phyloP scores from a whole-genome alignment of 2,797 vertebrate species.

The Cuculus canorus region DNA sequence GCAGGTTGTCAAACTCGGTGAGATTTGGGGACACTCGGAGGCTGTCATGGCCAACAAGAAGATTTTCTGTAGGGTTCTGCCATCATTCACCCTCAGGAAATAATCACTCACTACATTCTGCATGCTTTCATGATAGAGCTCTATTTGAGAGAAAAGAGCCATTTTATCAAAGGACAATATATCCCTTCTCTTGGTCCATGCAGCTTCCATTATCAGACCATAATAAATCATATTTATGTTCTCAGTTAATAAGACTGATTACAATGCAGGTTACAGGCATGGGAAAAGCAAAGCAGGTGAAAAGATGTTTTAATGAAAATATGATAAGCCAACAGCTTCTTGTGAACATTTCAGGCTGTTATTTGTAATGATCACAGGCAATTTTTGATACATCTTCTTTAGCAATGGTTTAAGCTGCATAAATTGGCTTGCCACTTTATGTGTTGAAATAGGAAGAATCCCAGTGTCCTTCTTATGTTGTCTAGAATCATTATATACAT shows the following conservation, averaged over 20 bases:
- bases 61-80: conserved; percentile 87
- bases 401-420: conserved; percentile 80
- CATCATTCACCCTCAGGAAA: conserved; percentile 94
- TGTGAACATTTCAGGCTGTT: conserved; percentile 80
- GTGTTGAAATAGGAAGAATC: conserved; percentile 75
- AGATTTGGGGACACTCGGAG: conserved; percentile 82
- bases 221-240: conserved; percentile 91
- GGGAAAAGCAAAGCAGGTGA: conserved; percentile 81
- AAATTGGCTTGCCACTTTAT: conserved; percentile 79
- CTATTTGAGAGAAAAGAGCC: conserved; percentile 83
- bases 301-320: conserved; percentile 86
- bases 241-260: conserved; percentile 87
- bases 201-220: conserved; percentile 87
- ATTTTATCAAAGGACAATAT: conserved; percentile 89
- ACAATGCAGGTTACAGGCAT: conserved; percentile 79
- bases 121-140: conserved; percentile 82
- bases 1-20: conserved; percentile 92
- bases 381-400: conserved; percentile 83
- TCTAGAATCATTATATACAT: conserved; percentile 79
- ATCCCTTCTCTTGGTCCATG: conserved; percentile 87
- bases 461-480: conserved; percentile 76
- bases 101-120: conserved; percentile 86
- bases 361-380: conserved; percentile 82
- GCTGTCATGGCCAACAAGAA: conserved; percentile 90
- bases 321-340: conserved; percentile 83